These are phyloP conservation scores for Agrochola circellaris DNA, from an alignment of 2,888 invertebrate genomes.

Conservation along the genomic window DNA sequence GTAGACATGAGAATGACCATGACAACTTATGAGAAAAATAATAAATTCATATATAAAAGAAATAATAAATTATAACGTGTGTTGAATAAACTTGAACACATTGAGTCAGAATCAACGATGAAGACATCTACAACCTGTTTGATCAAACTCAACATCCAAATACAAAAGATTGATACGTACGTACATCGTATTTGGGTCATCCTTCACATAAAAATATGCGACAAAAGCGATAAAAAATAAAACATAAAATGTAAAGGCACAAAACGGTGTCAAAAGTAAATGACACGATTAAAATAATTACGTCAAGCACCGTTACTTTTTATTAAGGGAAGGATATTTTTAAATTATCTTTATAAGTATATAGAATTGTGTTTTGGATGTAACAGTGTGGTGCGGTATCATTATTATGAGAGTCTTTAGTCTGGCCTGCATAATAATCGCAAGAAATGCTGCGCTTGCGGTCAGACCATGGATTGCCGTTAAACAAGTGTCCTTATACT, in stretches of 20 bases:
- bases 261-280: constrained; percentile 48
- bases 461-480: neutral
- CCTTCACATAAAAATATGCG: constrained; percentile 16
- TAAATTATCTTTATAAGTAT: constrained; percentile 9
- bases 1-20: neutral
- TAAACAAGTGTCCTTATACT: neutral
- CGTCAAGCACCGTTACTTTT: constrained; percentile 51
- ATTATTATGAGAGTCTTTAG: constrained; percentile 18
- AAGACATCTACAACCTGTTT: constrained; percentile 4
- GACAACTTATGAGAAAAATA: neutral
- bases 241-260: constrained; percentile 8
- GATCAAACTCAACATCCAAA: neutral
- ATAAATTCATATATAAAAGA: neutral
- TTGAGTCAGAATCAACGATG: neutral
- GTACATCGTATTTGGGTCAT: neutral
- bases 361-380: constrained; percentile 11
- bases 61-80: neutral
- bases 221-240: constrained; percentile 25
- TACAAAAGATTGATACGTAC: constrained; percentile 14
- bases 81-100: neutral
- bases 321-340: constrained; percentile 35
- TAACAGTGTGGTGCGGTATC: constrained; percentile 2
- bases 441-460: constrained; percentile 4
- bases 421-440: neutral
- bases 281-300: constrained; percentile 56